Base-by-base conservation (phyloP, 1,140 invertebrate species). In the Panagrolaimus sp. region DNA sequence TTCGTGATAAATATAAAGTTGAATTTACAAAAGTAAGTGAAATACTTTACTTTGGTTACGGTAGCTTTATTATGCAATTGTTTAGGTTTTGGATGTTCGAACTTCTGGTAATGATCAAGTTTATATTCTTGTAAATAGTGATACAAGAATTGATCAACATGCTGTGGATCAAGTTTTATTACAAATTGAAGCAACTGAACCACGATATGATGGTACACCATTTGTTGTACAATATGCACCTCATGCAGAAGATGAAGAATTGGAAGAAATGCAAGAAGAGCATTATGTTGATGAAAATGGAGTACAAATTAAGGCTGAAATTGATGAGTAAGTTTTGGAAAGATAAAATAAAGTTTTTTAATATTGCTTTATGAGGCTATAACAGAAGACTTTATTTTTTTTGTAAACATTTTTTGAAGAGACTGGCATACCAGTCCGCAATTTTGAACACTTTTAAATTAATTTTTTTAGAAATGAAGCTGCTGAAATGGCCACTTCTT, bases 1-100 rank as follows among this genome's bases (percentile, higher is more conserved):
- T 72, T 20, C 61, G 16, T 11, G 43, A 74, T 13, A 66, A 72
- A 42, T 72, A 66, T 23, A 67, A 45, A 48, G 46, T 72, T 66
- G 27, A 25, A 14, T 72, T 72, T 27, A 47, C 46, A 7, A 72
- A 72, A 61, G 71, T 72, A 13, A 4, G 46, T 61, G 4, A 16
- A 27, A 45, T 31, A 16, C 20, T 53, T 13, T 1, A 27, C 9
- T 20, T 9, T 11, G n/a, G n/a, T n/a, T n/a, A n/a, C n/a, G n/a
- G 16, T 20, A n/a, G 9, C 51, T 20, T 20, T 14, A 23, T 13
- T 20, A 53, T 53, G 1, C 7, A 2, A 2, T n/a, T n/a, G 20
- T 53, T 20, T 27, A 53, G 51, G 51, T 57, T 8, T 27, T 57
- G 20, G 51, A 57, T 57, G 51, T 57, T 27, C 51, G 51, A 20